Conservation (phyloP, 1,140 invertebrate species). For the Prorops nasuta region DNA sequence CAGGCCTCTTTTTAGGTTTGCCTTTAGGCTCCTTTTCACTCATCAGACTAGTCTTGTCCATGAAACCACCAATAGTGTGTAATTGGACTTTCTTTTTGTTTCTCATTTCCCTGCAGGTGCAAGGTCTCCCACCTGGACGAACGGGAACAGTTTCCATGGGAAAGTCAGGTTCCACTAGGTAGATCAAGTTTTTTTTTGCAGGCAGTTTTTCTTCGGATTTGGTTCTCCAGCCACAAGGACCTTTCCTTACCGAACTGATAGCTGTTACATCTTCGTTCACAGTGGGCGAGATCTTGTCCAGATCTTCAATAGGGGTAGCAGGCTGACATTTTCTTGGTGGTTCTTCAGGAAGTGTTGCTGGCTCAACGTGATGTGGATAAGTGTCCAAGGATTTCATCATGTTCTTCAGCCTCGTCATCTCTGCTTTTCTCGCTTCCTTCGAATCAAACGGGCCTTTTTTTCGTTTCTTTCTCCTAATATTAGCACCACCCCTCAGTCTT, state of each 20-base stretch:
- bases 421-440: neutral
- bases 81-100: slow-evolving; percentile 32
- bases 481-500: neutral
- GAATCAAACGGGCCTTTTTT: neutral
- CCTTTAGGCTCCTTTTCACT: slow-evolving; percentile 1
- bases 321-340: slow-evolving; percentile 1
- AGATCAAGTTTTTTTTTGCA: slow-evolving; percentile 30
- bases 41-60: neutral
- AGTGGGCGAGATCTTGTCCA: neutral
- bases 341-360: slow-evolving; percentile 13
- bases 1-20: neutral
- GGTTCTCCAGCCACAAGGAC: slow-evolving; percentile 29
- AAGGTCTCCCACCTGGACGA: slow-evolving; percentile 29
- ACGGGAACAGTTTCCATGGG: slow-evolving; percentile 26
- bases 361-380: slow-evolving; percentile 8
- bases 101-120: slow-evolving; percentile 38
- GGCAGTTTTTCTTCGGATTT: slow-evolving; percentile 30
- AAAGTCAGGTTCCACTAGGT: slow-evolving; percentile 28
- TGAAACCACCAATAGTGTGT: slow-evolving; percentile 24
- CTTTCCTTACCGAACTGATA: neutral
- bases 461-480: neutral
- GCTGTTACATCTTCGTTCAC: neutral
- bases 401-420: slow-evolving; percentile 17
- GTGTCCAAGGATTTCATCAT: slow-evolving; percentile 3
- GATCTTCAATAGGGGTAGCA: neutral